Base-by-base conservation (phyloP, 2,888 invertebrate species). In the Sussaba pulchella region DNA sequence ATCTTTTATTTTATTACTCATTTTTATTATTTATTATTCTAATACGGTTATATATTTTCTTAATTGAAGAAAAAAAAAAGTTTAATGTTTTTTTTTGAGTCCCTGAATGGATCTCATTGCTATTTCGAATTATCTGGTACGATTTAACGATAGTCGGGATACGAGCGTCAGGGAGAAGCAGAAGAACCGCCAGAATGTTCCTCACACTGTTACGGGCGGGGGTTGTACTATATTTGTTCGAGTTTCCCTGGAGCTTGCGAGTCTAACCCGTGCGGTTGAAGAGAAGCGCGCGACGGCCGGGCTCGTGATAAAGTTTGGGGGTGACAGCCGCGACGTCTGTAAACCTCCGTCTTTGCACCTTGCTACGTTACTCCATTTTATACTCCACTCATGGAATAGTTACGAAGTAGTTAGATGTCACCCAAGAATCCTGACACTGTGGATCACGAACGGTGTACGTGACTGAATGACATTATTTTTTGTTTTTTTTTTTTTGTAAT, bases 381-480 rank as follows among this genome's bases (percentile, higher is more conserved):
- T 43, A 19, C 59, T 71, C 74, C 21, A 17, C 57, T 84, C 82
- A 77, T 84, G 82, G 85, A 85, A 82, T 78, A 84, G 84, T 85
- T 84, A 82, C 71, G 54, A 78, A 83, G 82, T 83, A 79, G 82
- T 85, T 82, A 71, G 79, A 78, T 73, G 64, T 75, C 36, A 41
- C 59, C 41, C 69, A 39, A 64, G 67, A 78, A 83, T 82, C 78
- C 83, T 81, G 67, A 59, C 74, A 73, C 77, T 61, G 69, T 52
- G 47, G 57, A 64, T 79, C 31, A 72, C 17, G 78, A 74, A 80
- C 10, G 78, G 71, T 39, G 64, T n/a, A n/a, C n/a, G n/a, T 52
- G 39, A 72, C 74, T 76, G 71, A 61, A 79, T 83, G 63, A 77
- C n/a, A 81, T 64, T 72, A 72, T 77, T 72, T 72, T 10, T 8